A percentile compares a stretch with the other conserved stretches of the same genome.
phyloP scores from a whole-genome alignment of 2,888 invertebrate genomes.

The Eristalis intricaria region DNA sequence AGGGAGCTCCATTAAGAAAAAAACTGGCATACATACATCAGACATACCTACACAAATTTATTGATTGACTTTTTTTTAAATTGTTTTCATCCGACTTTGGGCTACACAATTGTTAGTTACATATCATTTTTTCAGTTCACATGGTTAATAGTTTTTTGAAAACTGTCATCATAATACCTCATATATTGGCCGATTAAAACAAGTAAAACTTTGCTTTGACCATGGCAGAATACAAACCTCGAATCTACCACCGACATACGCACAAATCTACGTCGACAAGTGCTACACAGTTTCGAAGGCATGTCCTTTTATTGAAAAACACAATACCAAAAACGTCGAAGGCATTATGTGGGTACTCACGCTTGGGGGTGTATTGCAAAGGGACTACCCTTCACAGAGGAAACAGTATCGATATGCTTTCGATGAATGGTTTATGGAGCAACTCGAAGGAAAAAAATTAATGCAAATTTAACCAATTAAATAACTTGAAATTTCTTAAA shows the following conservation, averaged over 20 bases:
- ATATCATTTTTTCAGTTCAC: neutral
- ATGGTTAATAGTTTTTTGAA: neutral
- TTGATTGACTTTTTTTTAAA: neutral
- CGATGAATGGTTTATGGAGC: neutral
- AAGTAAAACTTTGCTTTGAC: constrained; percentile 14
- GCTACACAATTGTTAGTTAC: neutral
- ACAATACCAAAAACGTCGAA: constrained; percentile 13
- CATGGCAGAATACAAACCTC: constrained; percentile 3
- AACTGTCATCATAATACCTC: neutral
- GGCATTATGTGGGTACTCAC: constrained; percentile 16
- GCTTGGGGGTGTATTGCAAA: constrained; percentile 2
- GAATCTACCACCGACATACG: neutral
- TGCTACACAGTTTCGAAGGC: neutral
- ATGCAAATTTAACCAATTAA: neutral
- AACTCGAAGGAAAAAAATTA: neutral
- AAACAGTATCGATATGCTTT: neutral
- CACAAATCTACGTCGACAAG: constrained; percentile 10
- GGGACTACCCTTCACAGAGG: constrained; percentile 7
- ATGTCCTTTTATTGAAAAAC: constrained; percentile 55
- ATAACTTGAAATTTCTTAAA: neutral
- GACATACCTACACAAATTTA: neutral
- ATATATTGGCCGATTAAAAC: neutral
- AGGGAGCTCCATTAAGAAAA: neutral
- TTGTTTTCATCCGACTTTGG: neutral
- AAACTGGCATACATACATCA: neutral